These are phyloP conservation scores for Eurosta solidaginis DNA, from an alignment of 1,140 invertebrate species.

Conservation along the genomic window DNA sequence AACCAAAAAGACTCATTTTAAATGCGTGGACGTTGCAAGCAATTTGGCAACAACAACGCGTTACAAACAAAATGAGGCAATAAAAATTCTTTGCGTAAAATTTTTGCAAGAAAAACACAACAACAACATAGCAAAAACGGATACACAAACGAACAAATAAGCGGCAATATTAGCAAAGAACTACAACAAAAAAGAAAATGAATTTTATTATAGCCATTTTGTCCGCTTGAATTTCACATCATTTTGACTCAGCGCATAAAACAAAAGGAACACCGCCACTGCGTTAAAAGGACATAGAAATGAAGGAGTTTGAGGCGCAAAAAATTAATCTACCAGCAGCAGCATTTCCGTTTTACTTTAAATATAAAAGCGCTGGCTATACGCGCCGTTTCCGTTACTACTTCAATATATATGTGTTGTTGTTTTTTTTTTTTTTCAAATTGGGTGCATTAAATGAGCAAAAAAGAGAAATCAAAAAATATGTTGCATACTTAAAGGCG, in stretches of 20 bases:
- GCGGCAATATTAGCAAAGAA: not conserved
- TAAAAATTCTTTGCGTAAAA: constrained; percentile 3
- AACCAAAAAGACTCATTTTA: not conserved
- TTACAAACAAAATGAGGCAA: not conserved
- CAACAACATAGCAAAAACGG: not conserved
- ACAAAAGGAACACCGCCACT: not conserved
- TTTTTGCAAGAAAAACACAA: not conserved
- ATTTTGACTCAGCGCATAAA: not conserved
- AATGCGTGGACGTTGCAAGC: constrained; percentile 22
- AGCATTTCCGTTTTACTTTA: not conserved
- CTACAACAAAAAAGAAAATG: not conserved
- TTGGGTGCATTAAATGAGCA: not conserved
- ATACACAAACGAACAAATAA: not conserved
- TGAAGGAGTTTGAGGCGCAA: not conserved
- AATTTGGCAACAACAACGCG: constrained; percentile 16
- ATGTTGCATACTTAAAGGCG: constrained; percentile 21
- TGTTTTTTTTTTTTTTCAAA: no score
- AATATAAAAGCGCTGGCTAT: no score
- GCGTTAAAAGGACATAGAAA: not conserved
- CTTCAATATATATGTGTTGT: not conserved
- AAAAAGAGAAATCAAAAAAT: not conserved
- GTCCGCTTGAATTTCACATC: constrained; percentile 24
- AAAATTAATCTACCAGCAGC: not conserved
- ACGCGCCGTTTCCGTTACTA: constrained; percentile 15
- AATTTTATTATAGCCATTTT: constrained; percentile 18